Evolutionary conservation across 2,888 invertebrate genomes (phyloP).

Genomic region (Leptopterna dolabrata): DNA sequence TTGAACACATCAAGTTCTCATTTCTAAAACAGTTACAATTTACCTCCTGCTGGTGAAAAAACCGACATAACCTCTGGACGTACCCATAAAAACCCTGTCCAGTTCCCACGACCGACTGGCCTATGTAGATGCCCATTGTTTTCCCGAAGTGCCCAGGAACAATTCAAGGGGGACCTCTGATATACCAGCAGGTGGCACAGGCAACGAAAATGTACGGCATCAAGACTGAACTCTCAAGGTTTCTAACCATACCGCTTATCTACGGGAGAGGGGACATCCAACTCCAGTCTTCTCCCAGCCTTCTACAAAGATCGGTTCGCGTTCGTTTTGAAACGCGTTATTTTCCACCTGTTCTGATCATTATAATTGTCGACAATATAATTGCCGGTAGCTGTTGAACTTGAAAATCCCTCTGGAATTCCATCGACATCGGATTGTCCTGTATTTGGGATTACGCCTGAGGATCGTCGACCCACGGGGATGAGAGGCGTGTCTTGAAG

Average conservation of each 20-base stretch:
- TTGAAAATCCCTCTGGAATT: too few species aligned
- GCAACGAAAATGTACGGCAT: neutral
- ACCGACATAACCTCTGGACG: too few species aligned
- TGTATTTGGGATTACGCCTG: neutral
- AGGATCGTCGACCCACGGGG: neutral
- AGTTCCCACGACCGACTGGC: slow-evolving; percentile 11
- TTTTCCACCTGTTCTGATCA: neutral
- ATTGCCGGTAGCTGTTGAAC: too few species aligned
- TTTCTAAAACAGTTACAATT: too few species aligned
- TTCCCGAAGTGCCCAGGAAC: neutral
- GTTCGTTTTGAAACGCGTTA: too few species aligned
- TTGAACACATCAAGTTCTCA: too few species aligned
- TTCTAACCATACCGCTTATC: neutral
- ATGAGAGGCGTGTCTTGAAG: neutral
- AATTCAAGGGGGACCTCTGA: neutral
- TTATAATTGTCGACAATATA: too few species aligned
- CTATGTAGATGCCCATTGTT: slow-evolving; percentile 3
- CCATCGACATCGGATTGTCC: too few species aligned
- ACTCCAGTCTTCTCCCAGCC: neutral
- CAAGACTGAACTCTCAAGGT: neutral
- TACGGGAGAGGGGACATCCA: neutral
- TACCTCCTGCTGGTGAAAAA: too few species aligned
- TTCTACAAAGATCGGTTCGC: neutral
- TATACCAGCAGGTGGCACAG: neutral
- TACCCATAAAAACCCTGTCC: neutral